Evolutionary conservation across 2,113 vertebrate species (phyloP).

Genomic region (Ramphastos sulfuratus): DNA sequence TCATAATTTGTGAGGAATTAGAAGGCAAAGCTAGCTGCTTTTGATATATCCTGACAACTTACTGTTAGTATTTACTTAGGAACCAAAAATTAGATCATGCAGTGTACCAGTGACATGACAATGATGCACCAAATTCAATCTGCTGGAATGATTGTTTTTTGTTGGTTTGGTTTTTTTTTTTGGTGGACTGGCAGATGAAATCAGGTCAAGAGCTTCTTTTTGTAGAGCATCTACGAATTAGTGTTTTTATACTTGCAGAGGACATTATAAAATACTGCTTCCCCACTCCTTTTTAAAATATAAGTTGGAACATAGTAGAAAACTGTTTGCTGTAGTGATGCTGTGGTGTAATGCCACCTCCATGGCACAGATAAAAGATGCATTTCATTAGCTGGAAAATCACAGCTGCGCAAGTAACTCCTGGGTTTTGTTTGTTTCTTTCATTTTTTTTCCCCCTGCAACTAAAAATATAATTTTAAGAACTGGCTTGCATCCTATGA

Average conservation of each 20-base stretch:
- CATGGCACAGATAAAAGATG: not conserved
- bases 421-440: not conserved
- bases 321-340: not conserved
- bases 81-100: conserved; percentile 33
- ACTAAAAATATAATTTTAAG: not conserved
- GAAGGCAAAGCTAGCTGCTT: conserved; percentile 25
- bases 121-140: not conserved
- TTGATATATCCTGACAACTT: not conserved
- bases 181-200: not conserved
- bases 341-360: not conserved
- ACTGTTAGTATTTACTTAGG: conserved; percentile 16
- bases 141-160: not conserved
- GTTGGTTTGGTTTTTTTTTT: not conserved
- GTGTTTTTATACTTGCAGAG: not conserved
- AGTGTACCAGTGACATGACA: not conserved
- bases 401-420: not conserved
- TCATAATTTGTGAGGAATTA: conserved; percentile 29
- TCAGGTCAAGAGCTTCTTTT: conserved; percentile 42
- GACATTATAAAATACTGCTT: not conserved
- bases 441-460: not conserved
- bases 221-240: not conserved
- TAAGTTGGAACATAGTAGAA: not conserved
- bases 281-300: not conserved
- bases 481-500: not conserved
- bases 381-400: not conserved